Evolutionary conservation across 2,888 invertebrate genomes (phyloP).

Genomic region (Tanytarsus gracilentus): DNA sequence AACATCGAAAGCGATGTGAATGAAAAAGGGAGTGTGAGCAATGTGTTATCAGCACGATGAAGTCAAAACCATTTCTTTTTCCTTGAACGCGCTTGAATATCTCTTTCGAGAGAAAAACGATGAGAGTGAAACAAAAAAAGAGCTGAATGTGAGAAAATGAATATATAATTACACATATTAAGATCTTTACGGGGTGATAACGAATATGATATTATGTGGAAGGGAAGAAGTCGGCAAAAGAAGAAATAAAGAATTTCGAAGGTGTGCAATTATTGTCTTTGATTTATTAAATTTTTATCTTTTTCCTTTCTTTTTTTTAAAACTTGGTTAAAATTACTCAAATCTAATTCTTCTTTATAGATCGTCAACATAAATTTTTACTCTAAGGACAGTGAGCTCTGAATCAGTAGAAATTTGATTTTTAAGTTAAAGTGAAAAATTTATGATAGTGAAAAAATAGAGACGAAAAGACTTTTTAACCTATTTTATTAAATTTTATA

Average conservation of each 20-base stretch:
- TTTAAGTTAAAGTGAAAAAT: too few relatives aligned
- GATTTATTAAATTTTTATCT: too few relatives aligned
- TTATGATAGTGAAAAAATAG: too few relatives aligned
- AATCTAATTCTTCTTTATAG: too few relatives aligned
- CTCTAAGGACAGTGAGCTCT: too few relatives aligned
- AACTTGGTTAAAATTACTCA: too few relatives aligned
- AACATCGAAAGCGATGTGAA: background rate
- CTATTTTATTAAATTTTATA: too few relatives aligned
- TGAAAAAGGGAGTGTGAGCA: background rate
- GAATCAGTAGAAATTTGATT: too few relatives aligned
- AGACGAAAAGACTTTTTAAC: too few relatives aligned
- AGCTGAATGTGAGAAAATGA: constrained; percentile 22
- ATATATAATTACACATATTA: constrained; percentile 28
- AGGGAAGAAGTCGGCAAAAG: background rate
- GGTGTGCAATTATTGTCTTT: constrained; percentile 15
- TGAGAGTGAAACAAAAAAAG: background rate
- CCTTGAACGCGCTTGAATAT: background rate
- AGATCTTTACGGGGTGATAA: constrained; percentile 9
- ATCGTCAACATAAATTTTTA: too few relatives aligned
- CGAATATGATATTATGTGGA: constrained; percentile 12
- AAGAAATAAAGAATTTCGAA: background rate
- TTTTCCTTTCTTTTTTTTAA: too few relatives aligned
- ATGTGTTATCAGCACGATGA: constrained; percentile 21
- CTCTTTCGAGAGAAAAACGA: background rate
- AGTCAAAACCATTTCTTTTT: background rate